Percentiles rank a stretch among this genome's conserved stretches.
Evolutionary conservation across 2,113 vertebrate species (phyloP).

Genomic region (Eurystomus gularis): DNA sequence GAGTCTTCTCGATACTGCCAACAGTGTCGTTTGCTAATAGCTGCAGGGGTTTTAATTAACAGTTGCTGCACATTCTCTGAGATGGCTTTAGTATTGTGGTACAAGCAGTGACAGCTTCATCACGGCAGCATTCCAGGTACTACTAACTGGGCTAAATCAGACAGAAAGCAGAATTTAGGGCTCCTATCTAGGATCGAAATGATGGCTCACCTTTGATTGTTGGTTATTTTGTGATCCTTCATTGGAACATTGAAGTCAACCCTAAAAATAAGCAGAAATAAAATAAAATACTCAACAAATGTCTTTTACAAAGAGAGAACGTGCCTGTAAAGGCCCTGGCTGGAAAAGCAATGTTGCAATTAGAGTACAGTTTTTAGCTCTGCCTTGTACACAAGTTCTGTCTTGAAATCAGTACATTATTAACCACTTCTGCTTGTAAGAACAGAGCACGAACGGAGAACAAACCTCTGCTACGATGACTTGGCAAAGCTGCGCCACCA

Average conservation of each 20-base stretch:
- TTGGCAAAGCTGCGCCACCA: not conserved
- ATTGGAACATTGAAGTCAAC: slow-evolving; percentile 99
- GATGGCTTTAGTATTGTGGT: not conserved
- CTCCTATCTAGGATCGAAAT: not conserved
- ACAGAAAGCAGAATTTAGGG: not conserved
- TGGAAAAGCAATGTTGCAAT: not conserved
- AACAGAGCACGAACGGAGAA: not conserved
- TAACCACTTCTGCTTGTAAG: not conserved
- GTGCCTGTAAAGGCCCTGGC: not conserved
- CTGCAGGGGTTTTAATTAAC: not conserved
- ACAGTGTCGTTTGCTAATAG: not conserved
- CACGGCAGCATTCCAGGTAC: not conserved
- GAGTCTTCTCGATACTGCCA: not conserved
- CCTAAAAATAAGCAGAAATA: slow-evolving; percentile 63
- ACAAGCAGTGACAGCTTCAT: not conserved
- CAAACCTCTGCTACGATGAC: not conserved
- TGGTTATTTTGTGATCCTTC: slow-evolving; percentile 96
- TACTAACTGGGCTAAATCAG: not conserved
- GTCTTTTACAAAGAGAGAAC: not conserved
- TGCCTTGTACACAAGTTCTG: not conserved
- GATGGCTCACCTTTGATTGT: slow-evolving; percentile 91
- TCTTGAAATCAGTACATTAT: not conserved
- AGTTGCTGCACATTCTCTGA: not conserved
- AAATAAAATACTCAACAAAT: not conserved
- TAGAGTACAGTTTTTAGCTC: not conserved